Conservation (phyloP, 1,140 invertebrate species). For the Meloidogyne exigua region DNA sequence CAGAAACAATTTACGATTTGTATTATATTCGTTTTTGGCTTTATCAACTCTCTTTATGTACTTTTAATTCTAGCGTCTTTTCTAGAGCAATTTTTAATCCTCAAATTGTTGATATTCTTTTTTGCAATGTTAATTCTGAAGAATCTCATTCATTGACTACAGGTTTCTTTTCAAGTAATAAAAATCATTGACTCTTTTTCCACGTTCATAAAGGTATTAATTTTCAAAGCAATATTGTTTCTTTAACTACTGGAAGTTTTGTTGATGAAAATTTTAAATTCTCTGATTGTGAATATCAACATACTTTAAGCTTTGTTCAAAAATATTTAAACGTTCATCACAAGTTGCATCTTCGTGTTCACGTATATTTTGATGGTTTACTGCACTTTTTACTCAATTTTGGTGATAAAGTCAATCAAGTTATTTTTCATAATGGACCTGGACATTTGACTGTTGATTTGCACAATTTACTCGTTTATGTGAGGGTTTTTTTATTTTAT, state of each 20-base stretch:
- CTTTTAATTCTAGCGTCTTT: background rate
- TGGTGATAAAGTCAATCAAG: background rate
- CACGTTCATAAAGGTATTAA: background rate
- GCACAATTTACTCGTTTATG: background rate
- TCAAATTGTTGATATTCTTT: background rate
- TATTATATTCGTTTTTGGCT: background rate
- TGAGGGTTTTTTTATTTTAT: background rate
- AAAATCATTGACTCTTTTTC: background rate
- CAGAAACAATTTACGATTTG: background rate
- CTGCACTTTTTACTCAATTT: background rate
- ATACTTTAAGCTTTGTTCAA: background rate
- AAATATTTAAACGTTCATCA: background rate
- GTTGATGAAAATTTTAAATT: background rate
- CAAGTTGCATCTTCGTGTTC: background rate
- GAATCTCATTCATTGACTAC: background rate
- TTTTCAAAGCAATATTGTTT: background rate
- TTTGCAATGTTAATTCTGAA: background rate
- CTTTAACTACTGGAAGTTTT: background rate
- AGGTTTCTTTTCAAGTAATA: background rate
- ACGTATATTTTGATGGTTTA: background rate
- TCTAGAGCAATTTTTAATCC: background rate
- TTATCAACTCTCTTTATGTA: background rate
- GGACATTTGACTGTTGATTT: background rate
- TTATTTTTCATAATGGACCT: background rate
- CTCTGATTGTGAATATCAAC: background rate